Base-by-base conservation (phyloP, 2,797 vertebrate genomes). In the Melanogrammus aeglefinus region DNA sequence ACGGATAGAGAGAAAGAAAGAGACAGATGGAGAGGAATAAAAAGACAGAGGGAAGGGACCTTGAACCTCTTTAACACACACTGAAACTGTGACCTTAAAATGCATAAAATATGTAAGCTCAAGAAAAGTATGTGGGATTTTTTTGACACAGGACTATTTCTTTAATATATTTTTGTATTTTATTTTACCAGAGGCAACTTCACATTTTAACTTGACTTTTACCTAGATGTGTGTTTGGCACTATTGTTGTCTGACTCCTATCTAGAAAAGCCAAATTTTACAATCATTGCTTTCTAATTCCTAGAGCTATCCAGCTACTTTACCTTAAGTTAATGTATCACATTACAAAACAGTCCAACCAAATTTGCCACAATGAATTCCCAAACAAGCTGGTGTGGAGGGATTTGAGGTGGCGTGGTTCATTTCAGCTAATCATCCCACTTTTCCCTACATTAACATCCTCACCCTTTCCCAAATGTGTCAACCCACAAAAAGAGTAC, bases 1-100 rank as follows among this genome's bases (percentile, higher is more conserved):
- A 35, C 35, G 75, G 44, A 21, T 27, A 47, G 71, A 9, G 13
- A 83, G 80, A 78, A 66, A 33, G 72, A 73, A 18, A 73, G 31
- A 18, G 31, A 36, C 9, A 71, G 21, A 24, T 29, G 14, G 69
- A 33, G 29, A 16, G 27, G 29, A 21, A 33, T 12, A 21, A 16
- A 71, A 16, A 31, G 69, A 33, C 10, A 29, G 69, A 71, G 51
- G 7, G 66, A 70, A 14, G 27, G 66, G 14, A 63, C 57, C 57
- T 63, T 63, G 57, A 57, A 57, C 18, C 51, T 51, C 44, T 57
- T 57, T 57, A 57, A 57, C 57, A 9, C 7, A n/a, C 57, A 63
- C 57, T 63, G 21, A 71, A 33, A 71, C 69, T 29, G 69, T 71
- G 69, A 33, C 29, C 69, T 71, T 71, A 71, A 33, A 71, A 71